Percentiles rank a stretch among this genome's conserved stretches.
Evolutionary conservation across 2,797 vertebrate species (phyloP).

Genomic region (Mus caroli): DNA sequence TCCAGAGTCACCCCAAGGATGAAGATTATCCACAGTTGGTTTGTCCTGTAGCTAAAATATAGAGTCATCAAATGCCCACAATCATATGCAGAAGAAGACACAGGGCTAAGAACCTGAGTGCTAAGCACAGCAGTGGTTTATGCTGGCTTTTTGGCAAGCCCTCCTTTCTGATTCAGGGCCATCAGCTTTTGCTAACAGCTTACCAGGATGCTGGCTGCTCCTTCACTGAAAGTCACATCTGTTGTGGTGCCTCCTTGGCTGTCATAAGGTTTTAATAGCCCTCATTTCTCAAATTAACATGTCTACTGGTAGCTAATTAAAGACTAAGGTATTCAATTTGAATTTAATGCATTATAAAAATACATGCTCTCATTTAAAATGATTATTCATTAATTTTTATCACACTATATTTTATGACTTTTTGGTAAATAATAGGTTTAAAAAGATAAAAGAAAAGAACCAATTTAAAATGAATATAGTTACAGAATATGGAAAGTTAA

Average conservation of each 20-base stretch:
- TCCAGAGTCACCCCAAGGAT: neutral
- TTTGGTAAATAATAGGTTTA: conserved; percentile 39
- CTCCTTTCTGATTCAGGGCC: neutral
- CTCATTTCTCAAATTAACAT: conserved; percentile 79
- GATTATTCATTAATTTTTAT: conserved; percentile 68
- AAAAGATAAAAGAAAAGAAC: conserved; percentile 50
- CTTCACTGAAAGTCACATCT: conserved; percentile 71
- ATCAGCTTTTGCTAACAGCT: conserved; percentile 29
- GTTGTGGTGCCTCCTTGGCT: conserved; percentile 73
- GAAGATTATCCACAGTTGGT: neutral
- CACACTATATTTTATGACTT: conserved; percentile 42
- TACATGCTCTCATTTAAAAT: conserved; percentile 66
- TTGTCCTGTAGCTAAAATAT: conserved; percentile 39
- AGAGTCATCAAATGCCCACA: conserved; percentile 11
- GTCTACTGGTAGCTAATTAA: conserved; percentile 78
- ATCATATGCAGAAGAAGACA: conserved; percentile 34
- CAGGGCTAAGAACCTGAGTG: conserved; percentile 54
- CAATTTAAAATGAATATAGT: conserved; percentile 39
- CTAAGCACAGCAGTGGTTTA: no score
- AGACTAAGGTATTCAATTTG: conserved; percentile 72
- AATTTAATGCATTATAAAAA: conserved; percentile 66
- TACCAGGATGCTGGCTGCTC: conserved; percentile 70
- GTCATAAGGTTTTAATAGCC: conserved; percentile 77
- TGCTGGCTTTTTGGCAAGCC: neutral
- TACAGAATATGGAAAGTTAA: conserved; percentile 31